A percentile compares a stretch with the other conserved stretches of the same genome.
Conservation (phyloP, 2,797 vertebrate species). For the Apogon talboti region DNA sequence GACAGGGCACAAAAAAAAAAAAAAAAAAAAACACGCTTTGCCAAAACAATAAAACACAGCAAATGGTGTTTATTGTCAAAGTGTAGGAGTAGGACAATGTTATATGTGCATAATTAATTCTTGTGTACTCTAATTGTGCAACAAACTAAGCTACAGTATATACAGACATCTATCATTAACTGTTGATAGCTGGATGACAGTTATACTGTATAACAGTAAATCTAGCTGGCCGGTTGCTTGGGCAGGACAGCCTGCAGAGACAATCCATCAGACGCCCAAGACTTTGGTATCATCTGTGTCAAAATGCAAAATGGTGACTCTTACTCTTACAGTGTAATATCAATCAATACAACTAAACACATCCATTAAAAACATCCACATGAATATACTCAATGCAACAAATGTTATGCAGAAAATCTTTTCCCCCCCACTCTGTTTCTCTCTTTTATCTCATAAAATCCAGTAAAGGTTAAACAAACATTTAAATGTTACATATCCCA, state of each 20-base stretch:
- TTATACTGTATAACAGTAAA: slow-evolving; percentile 86
- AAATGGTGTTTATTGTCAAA: slow-evolving; percentile 85
- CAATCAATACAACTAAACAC: slow-evolving; percentile 85
- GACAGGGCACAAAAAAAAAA: not conserved
- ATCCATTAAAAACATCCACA: slow-evolving; percentile 84
- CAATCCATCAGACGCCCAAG: slow-evolving; percentile 67
- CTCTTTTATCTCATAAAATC: slow-evolving; percentile 70
- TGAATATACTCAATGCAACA: slow-evolving; percentile 83
- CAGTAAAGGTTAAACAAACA: slow-evolving; percentile 81
- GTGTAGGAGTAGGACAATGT: slow-evolving; percentile 82
- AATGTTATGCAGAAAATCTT: slow-evolving; percentile 78
- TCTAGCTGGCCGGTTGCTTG: slow-evolving; percentile 79
- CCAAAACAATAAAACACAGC: slow-evolving; percentile 78
- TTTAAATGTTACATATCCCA: slow-evolving; percentile 80
- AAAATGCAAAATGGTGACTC: slow-evolving; percentile 74
- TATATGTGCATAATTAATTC: slow-evolving; percentile 80
- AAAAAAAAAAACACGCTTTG: slow-evolving; percentile 43
- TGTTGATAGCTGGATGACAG: slow-evolving; percentile 78
- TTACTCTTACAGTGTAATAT: slow-evolving; percentile 83
- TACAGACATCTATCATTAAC: slow-evolving; percentile 81
- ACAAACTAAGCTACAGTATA: slow-evolving; percentile 85
- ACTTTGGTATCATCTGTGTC: slow-evolving; percentile 81
- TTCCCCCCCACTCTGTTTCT: slow-evolving; percentile 20
- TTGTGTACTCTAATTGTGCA: slow-evolving; percentile 82
- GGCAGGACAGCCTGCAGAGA: slow-evolving; percentile 62